phyloP scores from a whole-genome alignment of 2,113 vertebrate genomes.

The Mixornis gularis region DNA sequence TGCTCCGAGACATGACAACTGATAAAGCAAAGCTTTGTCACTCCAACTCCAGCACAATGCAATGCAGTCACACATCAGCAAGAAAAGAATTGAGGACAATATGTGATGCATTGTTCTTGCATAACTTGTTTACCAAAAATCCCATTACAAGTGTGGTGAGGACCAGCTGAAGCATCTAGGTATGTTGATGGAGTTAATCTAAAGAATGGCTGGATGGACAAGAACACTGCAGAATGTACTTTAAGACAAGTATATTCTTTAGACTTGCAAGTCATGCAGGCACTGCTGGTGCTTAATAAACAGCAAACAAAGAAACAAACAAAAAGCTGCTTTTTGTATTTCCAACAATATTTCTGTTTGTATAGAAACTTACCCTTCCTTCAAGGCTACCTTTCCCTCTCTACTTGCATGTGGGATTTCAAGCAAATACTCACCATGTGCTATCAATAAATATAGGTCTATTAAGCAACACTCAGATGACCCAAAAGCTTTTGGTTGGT shows the following conservation, averaged over 20 bases:
- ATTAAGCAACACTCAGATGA: neutral
- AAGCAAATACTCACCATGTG: neutral
- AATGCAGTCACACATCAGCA: neutral
- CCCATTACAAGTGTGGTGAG: neutral
- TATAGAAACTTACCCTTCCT: neutral
- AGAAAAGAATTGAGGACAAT: neutral
- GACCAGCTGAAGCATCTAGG: neutral
- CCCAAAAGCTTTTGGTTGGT: neutral
- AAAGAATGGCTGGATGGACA: neutral
- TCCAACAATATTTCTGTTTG: neutral
- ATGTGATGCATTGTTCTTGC: neutral
- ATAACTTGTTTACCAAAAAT: constrained; percentile 7
- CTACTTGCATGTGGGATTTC: neutral
- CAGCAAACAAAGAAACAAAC: neutral
- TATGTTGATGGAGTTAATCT: neutral
- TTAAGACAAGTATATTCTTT: neutral
- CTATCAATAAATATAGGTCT: neutral
- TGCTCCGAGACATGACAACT: constrained; percentile 11
- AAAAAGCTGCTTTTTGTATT: neutral
- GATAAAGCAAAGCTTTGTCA: constrained; percentile 8
- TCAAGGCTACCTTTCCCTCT: neutral
- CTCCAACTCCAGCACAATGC: neutral
- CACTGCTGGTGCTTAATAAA: neutral
- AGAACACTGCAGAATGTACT: neutral
- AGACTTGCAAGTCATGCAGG: neutral